These are phyloP conservation scores for Pelecanus crispus DNA, from an alignment of 2,113 vertebrate genomes.

Conservation along the genomic window DNA sequence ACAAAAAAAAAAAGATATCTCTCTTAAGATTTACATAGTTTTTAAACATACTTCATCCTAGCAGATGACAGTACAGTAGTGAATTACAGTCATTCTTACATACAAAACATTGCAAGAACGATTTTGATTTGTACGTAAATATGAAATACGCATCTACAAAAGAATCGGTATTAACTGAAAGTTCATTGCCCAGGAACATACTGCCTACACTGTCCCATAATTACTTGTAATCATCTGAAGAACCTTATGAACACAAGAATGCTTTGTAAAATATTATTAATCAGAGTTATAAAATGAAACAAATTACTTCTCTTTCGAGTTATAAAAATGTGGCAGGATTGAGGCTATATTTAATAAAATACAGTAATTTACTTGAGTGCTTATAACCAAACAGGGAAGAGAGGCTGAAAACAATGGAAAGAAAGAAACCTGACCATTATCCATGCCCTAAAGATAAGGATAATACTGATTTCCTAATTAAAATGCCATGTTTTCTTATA, in stretches of 20 bases:
- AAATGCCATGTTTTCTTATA: neutral
- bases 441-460: neutral
- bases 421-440: neutral
- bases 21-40: neutral
- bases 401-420: neutral
- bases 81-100: neutral
- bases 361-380: neutral
- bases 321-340: neutral
- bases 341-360: neutral
- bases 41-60: neutral
- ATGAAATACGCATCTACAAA: neutral
- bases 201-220: neutral
- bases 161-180: neutral
- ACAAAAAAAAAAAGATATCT: neutral
- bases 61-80: neutral
- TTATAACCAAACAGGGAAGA: neutral
- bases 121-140: neutral
- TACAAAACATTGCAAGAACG: fast-evolving
- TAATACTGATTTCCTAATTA: neutral
- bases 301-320: neutral
- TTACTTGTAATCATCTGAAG: neutral
- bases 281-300: neutral
- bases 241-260: neutral
- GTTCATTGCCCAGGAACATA: neutral
- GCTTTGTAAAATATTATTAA: neutral